Percentiles rank a stretch among this genome's conserved stretches.
Conservation (phyloP, 2,888 invertebrate species). For the Dynastes tityus region DNA sequence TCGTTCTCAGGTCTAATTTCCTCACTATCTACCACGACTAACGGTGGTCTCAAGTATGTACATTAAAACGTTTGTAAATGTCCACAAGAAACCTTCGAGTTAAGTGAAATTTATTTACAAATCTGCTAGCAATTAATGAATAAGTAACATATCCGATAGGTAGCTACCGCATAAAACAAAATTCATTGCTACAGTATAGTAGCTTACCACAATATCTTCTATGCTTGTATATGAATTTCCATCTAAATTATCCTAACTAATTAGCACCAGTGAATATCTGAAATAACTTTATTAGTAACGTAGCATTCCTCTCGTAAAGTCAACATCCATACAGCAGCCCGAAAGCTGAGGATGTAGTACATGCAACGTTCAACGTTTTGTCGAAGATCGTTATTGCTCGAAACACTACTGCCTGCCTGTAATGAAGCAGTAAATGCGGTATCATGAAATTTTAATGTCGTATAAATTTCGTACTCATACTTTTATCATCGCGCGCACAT, state of each 20-base stretch:
- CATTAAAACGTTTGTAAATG: too few species aligned
- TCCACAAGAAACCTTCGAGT: too few species aligned
- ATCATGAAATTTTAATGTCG: slow-evolving; percentile 35
- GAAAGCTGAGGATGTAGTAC: background rate
- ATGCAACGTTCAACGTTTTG: background rate
- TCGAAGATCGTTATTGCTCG: background rate
- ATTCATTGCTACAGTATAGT: too few species aligned
- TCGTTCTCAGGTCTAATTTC: too few species aligned
- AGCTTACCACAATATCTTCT: too few species aligned
- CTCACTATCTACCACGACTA: too few species aligned
- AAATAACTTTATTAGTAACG: slow-evolving; percentile 15
- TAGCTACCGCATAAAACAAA: too few species aligned
- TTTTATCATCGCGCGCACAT: slow-evolving; percentile 22
- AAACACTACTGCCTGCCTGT: slow-evolving; percentile 1
- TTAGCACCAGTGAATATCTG: background rate
- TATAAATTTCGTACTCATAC: slow-evolving; percentile 38
- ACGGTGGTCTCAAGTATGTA: too few species aligned
- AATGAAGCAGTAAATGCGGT: slow-evolving; percentile 43
- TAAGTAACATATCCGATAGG: too few species aligned
- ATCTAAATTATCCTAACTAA: slow-evolving; percentile 17
- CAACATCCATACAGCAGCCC: background rate
- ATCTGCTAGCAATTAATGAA: too few species aligned
- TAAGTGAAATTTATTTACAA: too few species aligned
- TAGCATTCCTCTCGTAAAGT: background rate
- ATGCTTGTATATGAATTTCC: background rate